A percentile compares a stretch with the other conserved stretches of the same genome.
Conservation (phyloP, 2,797 vertebrate genomes). For the Bufotes viridis region DNA sequence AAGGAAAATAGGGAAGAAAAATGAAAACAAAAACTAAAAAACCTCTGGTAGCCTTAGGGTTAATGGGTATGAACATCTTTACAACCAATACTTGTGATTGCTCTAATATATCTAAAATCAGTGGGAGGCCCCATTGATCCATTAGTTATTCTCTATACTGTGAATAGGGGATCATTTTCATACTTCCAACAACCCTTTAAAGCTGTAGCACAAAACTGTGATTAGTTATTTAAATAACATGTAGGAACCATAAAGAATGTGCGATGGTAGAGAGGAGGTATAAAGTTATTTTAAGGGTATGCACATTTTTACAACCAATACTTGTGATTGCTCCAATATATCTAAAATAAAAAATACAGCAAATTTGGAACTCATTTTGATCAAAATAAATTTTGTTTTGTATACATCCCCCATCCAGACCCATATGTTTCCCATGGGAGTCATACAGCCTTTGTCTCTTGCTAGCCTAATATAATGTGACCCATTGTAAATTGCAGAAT, state of each 20-base stretch:
- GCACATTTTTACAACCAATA: background rate
- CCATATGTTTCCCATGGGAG: too few species aligned
- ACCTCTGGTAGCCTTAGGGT: too few species aligned
- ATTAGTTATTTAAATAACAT: background rate
- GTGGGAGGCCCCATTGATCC: too few species aligned
- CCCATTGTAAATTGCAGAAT: background rate
- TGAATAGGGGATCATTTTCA: too few species aligned
- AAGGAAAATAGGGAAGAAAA: too few species aligned
- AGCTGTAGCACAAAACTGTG: background rate
- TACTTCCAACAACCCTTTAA: background rate
- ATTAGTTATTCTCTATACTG: too few species aligned
- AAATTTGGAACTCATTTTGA: background rate
- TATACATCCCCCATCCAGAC: too few species aligned
- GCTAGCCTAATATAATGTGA: background rate
- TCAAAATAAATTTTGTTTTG: background rate
- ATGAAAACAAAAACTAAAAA: too few species aligned
- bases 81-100: background rate
- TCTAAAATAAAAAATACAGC: background rate
- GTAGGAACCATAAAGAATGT: background rate
- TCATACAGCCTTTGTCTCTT: background rate
- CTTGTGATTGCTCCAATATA: background rate
- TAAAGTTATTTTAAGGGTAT: background rate
- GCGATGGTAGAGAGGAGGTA: background rate
- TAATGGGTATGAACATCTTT: background rate
- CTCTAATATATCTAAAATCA: too few species aligned